Evolutionary conservation across 2,797 vertebrate species (phyloP), one percentile per base, ranked within the genome.

Genomic region (Enteromius anoplus): DNA sequence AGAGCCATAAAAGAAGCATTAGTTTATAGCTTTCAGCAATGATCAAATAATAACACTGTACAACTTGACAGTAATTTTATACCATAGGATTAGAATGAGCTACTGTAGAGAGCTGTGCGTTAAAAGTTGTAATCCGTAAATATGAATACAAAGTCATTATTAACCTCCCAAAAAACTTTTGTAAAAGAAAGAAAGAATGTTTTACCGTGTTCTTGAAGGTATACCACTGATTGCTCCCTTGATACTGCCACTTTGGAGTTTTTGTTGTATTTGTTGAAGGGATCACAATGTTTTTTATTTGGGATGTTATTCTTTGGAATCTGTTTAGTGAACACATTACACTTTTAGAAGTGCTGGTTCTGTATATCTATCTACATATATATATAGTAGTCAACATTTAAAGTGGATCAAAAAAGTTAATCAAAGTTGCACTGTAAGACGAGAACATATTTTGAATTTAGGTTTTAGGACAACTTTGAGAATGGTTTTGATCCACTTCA

Each of bases 221-320:
- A 34, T 92, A 5, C 93, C 93, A 95, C 0, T 0, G 12, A 19
- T 89, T 1, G 3, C 71, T 8, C 3, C 92, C 93, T 62, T 89
- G 49, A 71, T 92, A 95, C 88, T 94, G 81, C 93, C 94, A 94
- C 19, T 10, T 14, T 75, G 84, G 78, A 58, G 82, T 26, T 71
- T 40, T 40, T 40, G 37, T 42, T 42, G 47, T 77, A 21, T 60
- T 85, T 71, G 68, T 2, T 87, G 83, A 21, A 69, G 78, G 62
- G 21, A 19, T 0, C 2, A 4, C 0, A 5, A 87, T 8, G 14
- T 51, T 72, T 65, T 80, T 80, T 0, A 88, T 0, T 2, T 23
- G 49, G 0, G 29, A 80, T 2, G 34, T 23, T 10, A 69, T 0
- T 32, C 0, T 1, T 53, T 11, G 0, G 23, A 19, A 19, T 78